Evolutionary conservation across 2,797 vertebrate species (phyloP).

Genomic region (Peromyscus eremicus): DNA sequence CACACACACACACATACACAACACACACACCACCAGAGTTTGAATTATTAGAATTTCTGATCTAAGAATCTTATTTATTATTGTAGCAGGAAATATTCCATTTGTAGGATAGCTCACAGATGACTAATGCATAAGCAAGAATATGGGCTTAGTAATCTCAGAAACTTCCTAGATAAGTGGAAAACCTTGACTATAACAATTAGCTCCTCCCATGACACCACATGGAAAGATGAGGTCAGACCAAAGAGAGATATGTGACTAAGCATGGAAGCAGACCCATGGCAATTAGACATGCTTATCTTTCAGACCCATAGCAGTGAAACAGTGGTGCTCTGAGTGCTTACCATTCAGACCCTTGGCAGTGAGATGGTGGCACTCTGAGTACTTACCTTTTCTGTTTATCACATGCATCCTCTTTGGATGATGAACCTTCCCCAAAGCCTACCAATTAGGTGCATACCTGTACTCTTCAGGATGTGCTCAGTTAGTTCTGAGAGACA

Average conservation of each 20-base stretch:
- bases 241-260: not conserved
- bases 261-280: not conserved
- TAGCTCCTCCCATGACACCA: not conserved
- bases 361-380: not conserved
- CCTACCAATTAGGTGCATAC: rapidly evolving
- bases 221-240: not conserved
- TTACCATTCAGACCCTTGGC: not conserved
- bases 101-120: not conserved
- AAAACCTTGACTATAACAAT: not conserved
- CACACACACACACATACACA: not conserved
- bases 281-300: not conserved
- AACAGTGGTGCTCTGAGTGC: not conserved
- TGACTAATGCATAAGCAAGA: not conserved
- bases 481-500: too few relatives aligned
- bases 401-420: rapidly evolving
- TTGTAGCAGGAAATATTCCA: not conserved
- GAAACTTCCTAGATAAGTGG: not conserved
- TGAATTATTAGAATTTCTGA: not conserved
- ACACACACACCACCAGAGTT: not conserved
- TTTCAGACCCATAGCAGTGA: not conserved
- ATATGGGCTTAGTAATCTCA: not conserved
- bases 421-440: rapidly evolving
- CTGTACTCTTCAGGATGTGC: rapidly evolving
- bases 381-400: not conserved
- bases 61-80: not conserved